phyloP scores from a whole-genome alignment of 2,113 vertebrate species.

The Tapirus terrestris region DNA sequence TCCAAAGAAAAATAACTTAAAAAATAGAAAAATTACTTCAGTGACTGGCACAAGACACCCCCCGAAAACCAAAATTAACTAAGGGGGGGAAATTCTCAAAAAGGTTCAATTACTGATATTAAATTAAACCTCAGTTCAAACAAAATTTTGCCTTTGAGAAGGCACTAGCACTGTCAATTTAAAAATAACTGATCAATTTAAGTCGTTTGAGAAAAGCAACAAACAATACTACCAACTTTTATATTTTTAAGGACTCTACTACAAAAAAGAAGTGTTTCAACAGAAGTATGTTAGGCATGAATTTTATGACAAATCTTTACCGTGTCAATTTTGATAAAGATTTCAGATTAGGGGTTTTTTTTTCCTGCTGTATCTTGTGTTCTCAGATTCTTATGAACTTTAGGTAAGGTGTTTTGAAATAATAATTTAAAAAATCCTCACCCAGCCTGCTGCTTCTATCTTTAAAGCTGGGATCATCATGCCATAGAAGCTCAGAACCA shows the following conservation, averaged over 20 bases:
- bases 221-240: slow-evolving; percentile 39
- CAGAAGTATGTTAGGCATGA: not conserved
- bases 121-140: slow-evolving; percentile 50
- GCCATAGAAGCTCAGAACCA: slow-evolving; percentile 51
- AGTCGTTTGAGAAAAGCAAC: slow-evolving; percentile 29
- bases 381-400: slow-evolving; percentile 45
- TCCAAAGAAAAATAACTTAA: slow-evolving; percentile 50
- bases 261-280: slow-evolving; percentile 45
- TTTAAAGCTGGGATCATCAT: slow-evolving; percentile 31
- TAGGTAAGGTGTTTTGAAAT: slow-evolving; percentile 49
- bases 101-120: slow-evolving; percentile 9
- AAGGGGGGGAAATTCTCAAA: slow-evolving; percentile 9
- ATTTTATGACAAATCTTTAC: slow-evolving; percentile 44
- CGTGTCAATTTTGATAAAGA: not conserved
- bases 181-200: slow-evolving; percentile 51
- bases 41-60: not conserved
- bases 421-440: not conserved
- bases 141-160: slow-evolving; percentile 57
- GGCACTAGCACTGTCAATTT: not conserved
- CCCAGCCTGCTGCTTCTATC: not conserved
- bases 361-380: not conserved
- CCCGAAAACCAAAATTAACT: slow-evolving; percentile 38
- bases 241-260: slow-evolving; percentile 38
- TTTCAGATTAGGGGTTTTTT: slow-evolving; percentile 50
- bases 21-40: slow-evolving; percentile 27